Evolutionary conservation across 1,140 invertebrate species (phyloP).

Genomic region (Battus philenor): DNA sequence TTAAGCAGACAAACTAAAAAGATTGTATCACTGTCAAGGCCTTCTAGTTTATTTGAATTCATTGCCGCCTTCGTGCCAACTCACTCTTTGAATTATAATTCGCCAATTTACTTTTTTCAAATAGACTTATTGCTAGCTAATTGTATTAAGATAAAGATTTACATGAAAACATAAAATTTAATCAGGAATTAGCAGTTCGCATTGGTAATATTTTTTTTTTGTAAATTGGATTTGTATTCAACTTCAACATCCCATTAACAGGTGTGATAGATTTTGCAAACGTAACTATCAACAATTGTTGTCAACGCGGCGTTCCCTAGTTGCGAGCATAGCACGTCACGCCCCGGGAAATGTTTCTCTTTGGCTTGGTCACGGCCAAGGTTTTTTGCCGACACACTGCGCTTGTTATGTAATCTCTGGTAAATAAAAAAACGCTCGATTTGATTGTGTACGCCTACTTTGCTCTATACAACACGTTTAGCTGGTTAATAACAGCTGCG

Average conservation of each 20-base stretch:
- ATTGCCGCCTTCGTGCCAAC: slow-evolving; percentile 53
- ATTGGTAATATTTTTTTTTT: too few species aligned
- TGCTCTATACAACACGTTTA: too few species aligned
- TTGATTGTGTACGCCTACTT: slow-evolving; percentile 1
- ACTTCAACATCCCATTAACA: too few species aligned
- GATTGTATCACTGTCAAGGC: slow-evolving; percentile 65
- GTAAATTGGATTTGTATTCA: too few species aligned
- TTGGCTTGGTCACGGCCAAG: slow-evolving; percentile 66
- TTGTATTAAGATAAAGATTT: slow-evolving; percentile 4
- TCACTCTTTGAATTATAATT: slow-evolving; percentile 57
- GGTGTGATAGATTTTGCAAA: too few species aligned
- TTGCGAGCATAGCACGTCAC: slow-evolving; percentile 44
- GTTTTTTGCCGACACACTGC: slow-evolving; percentile 40
- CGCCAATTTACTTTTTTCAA: slow-evolving; percentile 27
- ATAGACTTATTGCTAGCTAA: slow-evolving; percentile 20
- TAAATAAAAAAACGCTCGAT: slow-evolving; percentile 38
- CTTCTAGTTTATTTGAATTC: slow-evolving; percentile 64
- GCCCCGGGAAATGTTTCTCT: slow-evolving; percentile 46
- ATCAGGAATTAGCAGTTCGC: slow-evolving; percentile 1
- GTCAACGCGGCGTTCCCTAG: slow-evolving; percentile 49
- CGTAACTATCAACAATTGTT: too few species aligned
- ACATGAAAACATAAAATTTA: background rate
- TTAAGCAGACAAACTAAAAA: slow-evolving; percentile 38
- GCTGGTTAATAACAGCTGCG: too few species aligned
- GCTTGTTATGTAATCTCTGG: slow-evolving; percentile 55